Evolutionary conservation across 2,888 invertebrate genomes (phyloP).

Genomic region (Lithophane socia): DNA sequence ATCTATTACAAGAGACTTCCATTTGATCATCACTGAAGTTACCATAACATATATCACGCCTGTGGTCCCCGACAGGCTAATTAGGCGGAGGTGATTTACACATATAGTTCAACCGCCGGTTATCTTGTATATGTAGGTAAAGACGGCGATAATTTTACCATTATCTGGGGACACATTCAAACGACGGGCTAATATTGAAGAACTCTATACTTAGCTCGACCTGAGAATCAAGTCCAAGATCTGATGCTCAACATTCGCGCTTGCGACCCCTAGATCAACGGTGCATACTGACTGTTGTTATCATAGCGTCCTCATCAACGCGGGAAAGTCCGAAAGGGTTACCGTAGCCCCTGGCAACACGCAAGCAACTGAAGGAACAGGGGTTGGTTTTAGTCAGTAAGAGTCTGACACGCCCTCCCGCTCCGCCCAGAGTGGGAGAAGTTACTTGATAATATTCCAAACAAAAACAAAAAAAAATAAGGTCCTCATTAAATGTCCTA

Average conservation of each 20-base stretch:
- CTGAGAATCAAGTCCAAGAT: background rate
- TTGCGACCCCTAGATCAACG: background rate
- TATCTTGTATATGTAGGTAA: background rate
- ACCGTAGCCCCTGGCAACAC: too few relatives aligned
- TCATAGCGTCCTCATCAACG: background rate
- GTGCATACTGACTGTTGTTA: background rate
- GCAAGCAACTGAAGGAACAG: too few relatives aligned
- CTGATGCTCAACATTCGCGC: background rate
- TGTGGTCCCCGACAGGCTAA: background rate
- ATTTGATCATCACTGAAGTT: background rate
- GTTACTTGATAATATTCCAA: too few relatives aligned
- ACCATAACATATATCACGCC: background rate
- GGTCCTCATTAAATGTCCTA: background rate
- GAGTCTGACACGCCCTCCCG: too few relatives aligned
- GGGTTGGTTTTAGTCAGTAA: too few relatives aligned
- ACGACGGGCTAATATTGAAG: background rate
- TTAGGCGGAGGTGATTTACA: background rate
- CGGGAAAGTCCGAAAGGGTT: too few relatives aligned
- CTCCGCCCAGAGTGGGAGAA: too few relatives aligned
- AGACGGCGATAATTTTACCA: background rate
- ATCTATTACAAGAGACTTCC: background rate
- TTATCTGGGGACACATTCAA: background rate
- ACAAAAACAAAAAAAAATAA: too few relatives aligned
- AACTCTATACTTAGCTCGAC: background rate
- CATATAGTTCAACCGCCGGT: background rate